A percentile compares a stretch with the other conserved stretches of the same genome.
phyloP scores from a whole-genome alignment of 2,797 vertebrate genomes.

The Gorsachius magnificus region DNA sequence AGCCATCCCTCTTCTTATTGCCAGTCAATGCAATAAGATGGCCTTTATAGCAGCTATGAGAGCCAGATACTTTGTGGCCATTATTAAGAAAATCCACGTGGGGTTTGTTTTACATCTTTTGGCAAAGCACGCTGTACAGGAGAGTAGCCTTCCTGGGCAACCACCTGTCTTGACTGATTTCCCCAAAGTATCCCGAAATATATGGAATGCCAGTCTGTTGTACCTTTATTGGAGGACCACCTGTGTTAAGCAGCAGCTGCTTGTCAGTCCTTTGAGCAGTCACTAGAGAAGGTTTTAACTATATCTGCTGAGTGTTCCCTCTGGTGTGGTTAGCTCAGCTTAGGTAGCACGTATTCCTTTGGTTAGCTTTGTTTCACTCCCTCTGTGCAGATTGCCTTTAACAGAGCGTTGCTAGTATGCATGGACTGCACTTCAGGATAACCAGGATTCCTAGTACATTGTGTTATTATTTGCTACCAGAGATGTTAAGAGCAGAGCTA shows the following conservation, averaged over 20 bases:
- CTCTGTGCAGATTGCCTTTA: not conserved
- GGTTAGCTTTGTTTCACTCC: not conserved
- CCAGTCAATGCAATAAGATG: not conserved
- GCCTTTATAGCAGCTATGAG: not conserved
- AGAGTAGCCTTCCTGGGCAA: slow-evolving; percentile 29
- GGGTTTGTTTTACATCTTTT: not conserved
- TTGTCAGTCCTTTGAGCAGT: slow-evolving; percentile 1
- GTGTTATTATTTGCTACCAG: not conserved
- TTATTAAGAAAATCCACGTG: not conserved
- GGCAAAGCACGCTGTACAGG: not conserved
- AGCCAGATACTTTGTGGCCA: not conserved
- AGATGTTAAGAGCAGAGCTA: not conserved
- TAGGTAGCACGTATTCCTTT: not conserved
- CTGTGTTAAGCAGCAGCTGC: slow-evolving; percentile 40
- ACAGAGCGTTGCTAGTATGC: not conserved
- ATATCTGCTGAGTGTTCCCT: not conserved
- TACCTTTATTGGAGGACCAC: slow-evolving; percentile 37
- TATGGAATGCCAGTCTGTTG: not conserved
- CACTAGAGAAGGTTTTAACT: not conserved
- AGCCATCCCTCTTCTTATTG: not conserved
- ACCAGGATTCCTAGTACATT: not conserved
- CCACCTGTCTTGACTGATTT: slow-evolving; percentile 38
- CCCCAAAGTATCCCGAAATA: slow-evolving; percentile 2
- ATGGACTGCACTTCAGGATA: not conserved
- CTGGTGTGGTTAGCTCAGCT: not conserved